A percentile compares a stretch with the other conserved stretches of the same genome.
Conservation (phyloP, 2,113 vertebrate species). For the Corythaixoides concolor region DNA sequence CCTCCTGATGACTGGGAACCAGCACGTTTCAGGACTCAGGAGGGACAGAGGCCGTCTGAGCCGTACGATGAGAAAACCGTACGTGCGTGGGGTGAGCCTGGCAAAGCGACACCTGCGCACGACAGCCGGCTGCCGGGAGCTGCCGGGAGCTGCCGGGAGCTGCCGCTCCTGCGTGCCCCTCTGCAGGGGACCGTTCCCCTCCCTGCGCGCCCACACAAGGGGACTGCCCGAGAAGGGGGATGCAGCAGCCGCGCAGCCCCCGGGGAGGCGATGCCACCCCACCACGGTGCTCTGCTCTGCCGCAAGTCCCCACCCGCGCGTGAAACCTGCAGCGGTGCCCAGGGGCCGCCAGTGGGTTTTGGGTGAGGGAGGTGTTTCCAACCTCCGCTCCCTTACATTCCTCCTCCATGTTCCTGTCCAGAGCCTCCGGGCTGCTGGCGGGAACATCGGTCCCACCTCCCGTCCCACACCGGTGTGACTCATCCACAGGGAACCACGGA, state of each 20-base stretch:
- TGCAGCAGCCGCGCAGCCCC: not conserved
- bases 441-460: not conserved
- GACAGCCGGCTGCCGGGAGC: accelerated
- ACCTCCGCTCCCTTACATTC: accelerated
- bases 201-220: accelerated
- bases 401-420: not conserved
- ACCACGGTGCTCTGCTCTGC: accelerated
- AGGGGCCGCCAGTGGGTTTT: accelerated
- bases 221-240: no score
- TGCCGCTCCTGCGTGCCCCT: not conserved
- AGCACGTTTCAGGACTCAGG: not conserved
- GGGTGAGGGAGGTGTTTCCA: not conserved
- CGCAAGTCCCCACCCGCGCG: accelerated
- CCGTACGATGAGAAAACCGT: accelerated
- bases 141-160: accelerated
- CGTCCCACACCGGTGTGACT: not conserved
- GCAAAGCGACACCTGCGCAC: accelerated
- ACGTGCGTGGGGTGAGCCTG: not conserved
- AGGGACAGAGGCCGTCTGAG: not conserved
- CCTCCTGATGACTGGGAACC: not conserved
- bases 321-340: not conserved
- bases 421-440: not conserved
- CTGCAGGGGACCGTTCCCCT: not conserved
- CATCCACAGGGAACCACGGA: not conserved
- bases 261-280: not conserved